Conservation (phyloP, 1,140 invertebrate genomes). For the Aporrectodea caliginosa region DNA sequence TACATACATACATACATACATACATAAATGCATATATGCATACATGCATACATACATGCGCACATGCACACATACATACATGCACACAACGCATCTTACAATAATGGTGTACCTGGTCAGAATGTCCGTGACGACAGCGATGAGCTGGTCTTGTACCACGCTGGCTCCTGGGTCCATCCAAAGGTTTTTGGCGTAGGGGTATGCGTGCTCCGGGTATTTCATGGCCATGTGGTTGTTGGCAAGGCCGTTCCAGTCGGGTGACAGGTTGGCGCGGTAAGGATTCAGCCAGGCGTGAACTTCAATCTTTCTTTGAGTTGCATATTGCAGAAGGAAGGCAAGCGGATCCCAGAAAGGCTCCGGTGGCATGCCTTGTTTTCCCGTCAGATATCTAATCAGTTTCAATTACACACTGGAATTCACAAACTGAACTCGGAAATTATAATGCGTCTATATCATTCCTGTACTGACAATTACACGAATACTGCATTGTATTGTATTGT, state of each 20-base stretch:
- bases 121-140: constrained; percentile 43
- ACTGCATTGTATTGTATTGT: too few species aligned
- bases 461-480: too few species aligned
- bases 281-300: constrained; percentile 53
- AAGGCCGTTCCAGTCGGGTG: constrained; percentile 37
- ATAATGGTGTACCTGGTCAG: constrained; percentile 35
- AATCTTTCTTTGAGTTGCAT: constrained; percentile 42
- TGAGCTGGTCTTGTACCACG: constrained; percentile 39
- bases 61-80: too few species aligned
- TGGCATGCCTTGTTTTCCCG: constrained; percentile 44
- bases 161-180: constrained; percentile 49
- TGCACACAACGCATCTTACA: too few species aligned
- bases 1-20: too few species aligned
- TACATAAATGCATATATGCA: too few species aligned
- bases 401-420: too few species aligned
- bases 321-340: constrained; percentile 39
- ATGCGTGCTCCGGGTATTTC: constrained; percentile 39
- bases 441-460: too few species aligned
- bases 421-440: too few species aligned
- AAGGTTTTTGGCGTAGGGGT: constrained; percentile 41
- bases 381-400: constrained; percentile 38
- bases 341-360: constrained; percentile 47
- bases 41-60: too few species aligned
- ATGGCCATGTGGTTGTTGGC: constrained; percentile 46
- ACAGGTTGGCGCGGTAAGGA: constrained; percentile 40